Percentiles rank a stretch among this genome's conserved stretches.
phyloP scores from a whole-genome alignment of 2,113 vertebrate species.

The Aspiorhynchus laticeps region DNA sequence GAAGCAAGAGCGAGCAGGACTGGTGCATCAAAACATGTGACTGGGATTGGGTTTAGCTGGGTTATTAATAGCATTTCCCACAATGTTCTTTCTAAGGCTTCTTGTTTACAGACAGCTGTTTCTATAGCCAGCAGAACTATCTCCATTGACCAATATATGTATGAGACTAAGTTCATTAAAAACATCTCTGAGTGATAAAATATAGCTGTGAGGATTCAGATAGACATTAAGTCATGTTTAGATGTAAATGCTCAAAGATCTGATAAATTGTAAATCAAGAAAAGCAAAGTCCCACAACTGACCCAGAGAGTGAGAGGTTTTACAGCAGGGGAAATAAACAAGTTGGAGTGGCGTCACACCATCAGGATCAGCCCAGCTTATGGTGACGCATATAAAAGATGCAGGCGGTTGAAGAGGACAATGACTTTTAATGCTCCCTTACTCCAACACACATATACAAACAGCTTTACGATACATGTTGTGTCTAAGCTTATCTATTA shows the following conservation, averaged over 20 bases:
- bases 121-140: not conserved
- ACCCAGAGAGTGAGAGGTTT: conserved; percentile 9
- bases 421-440: conserved; percentile 4
- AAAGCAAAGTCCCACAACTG: not conserved
- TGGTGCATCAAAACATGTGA: conserved; percentile 30
- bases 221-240: not conserved
- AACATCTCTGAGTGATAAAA: not conserved
- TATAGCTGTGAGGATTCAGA: not conserved
- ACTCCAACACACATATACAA: not conserved
- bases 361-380: not conserved
- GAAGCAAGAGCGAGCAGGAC: not conserved
- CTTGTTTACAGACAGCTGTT: conserved; percentile 44
- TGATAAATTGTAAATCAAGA: not conserved
- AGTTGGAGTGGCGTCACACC: not conserved
- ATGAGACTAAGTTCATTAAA: not conserved
- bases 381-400: not conserved
- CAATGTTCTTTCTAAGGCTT: not conserved
- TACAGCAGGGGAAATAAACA: conserved; percentile 25
- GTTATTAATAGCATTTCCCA: conserved; percentile 54
- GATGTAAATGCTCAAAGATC: not conserved
- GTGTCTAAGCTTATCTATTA: not conserved
- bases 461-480: not conserved
- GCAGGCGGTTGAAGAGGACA: not conserved
- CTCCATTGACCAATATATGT: not conserved
- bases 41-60: conserved; percentile 41